phyloP scores from a whole-genome alignment of 2,888 invertebrate genomes.

The Macrostomum cliftonense region DNA sequence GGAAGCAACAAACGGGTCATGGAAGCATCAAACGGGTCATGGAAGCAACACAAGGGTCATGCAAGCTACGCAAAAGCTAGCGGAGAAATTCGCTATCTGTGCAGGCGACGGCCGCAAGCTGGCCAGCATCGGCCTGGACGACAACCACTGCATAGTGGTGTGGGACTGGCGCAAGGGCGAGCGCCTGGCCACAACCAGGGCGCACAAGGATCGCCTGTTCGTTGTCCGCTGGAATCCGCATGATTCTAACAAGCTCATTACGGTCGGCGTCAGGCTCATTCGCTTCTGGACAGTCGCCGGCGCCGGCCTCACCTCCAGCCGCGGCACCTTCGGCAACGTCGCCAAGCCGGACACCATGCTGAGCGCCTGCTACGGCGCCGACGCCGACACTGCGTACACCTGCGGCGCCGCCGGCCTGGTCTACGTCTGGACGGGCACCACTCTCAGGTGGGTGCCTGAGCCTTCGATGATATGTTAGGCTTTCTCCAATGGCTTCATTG shows the following conservation, averaged over 20 bases:
- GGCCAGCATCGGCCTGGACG: conserved; percentile 38
- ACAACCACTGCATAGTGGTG: conserved; percentile 36
- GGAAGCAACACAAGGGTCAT: too few relatives aligned
- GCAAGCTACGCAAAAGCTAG: too few relatives aligned
- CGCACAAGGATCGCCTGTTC: conserved; percentile 39
- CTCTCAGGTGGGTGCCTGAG: conserved; percentile 18
- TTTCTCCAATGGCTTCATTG: too few relatives aligned
- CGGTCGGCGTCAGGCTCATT: conserved; percentile 39
- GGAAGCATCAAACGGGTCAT: too few relatives aligned
- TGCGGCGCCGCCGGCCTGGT: conserved; percentile 36
- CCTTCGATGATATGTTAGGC: too few relatives aligned
- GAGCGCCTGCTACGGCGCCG: conserved; percentile 33
- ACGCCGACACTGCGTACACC: conserved; percentile 28
- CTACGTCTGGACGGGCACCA: conserved; percentile 33
- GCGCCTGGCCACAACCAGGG: conserved; percentile 38
- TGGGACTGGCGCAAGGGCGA: conserved; percentile 41
- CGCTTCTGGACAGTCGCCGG: conserved; percentile 39
- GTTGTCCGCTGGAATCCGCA: conserved; percentile 38
- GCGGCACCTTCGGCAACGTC: conserved; percentile 35
- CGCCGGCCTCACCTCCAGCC: conserved; percentile 36
- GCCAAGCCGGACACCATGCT: conserved; percentile 37
- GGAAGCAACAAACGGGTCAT: too few relatives aligned
- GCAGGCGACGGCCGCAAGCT: conserved; percentile 37
- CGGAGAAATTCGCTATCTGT: too few relatives aligned
- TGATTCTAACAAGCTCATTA: conserved; percentile 30